These are phyloP conservation scores for Papilio protenor DNA, from an alignment of 2,888 invertebrate species.

Conservation along the genomic window DNA sequence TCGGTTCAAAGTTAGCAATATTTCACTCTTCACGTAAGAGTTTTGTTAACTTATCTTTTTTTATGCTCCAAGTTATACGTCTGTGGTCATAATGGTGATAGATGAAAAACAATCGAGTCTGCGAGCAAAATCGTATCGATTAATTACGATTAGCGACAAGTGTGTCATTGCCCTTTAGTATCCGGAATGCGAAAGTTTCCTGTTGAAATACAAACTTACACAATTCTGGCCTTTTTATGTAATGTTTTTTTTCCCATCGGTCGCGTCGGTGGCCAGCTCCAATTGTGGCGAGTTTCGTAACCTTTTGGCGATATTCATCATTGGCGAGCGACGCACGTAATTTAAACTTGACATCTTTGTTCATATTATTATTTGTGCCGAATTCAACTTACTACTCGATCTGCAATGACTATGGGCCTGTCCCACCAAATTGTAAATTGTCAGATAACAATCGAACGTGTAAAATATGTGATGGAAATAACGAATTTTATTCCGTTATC, in stretches of 20 bases:
- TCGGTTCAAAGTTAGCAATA: constrained; percentile 41
- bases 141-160: constrained; percentile 47
- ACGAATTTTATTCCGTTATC: too few species aligned
- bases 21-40: constrained; percentile 50
- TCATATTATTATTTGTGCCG: constrained; percentile 41
- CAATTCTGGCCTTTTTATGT: constrained; percentile 55
- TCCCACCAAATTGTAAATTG: too few species aligned
- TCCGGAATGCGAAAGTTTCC: constrained; percentile 46
- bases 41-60: constrained; percentile 55
- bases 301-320: constrained; percentile 54
- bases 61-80: constrained; percentile 45
- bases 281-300: constrained; percentile 57
- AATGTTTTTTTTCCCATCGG: constrained; percentile 51
- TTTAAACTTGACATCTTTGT: constrained; percentile 2
- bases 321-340: constrained; percentile 44
- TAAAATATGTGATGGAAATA: too few species aligned
- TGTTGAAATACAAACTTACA: constrained; percentile 56
- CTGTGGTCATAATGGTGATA: constrained; percentile 48
- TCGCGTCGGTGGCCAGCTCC: constrained; percentile 53
- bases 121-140: constrained; percentile 50
- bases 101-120: constrained; percentile 57
- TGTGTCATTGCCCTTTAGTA: constrained; percentile 48
- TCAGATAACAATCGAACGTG: too few species aligned
- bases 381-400: constrained; percentile 39
- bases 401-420: constrained; percentile 10